These are phyloP conservation scores for Rhagophthalmus giganteus DNA, from an alignment of 2,888 invertebrate genomes.

Conservation along the genomic window DNA sequence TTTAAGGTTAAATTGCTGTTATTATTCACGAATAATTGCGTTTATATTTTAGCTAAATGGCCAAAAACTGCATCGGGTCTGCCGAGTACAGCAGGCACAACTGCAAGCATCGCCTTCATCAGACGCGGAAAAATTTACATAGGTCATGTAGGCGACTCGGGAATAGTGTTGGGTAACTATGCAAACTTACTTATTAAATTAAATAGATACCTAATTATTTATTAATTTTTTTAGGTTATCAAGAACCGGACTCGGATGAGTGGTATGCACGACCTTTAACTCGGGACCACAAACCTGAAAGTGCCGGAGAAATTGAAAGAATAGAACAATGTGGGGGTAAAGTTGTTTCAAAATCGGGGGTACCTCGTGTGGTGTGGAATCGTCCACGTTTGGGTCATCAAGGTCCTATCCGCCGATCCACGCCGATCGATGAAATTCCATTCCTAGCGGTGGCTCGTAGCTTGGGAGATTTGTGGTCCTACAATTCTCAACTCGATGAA, in stretches of 20 bases:
- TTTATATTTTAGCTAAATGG: conserved; percentile 78
- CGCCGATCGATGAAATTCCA: conserved; percentile 90
- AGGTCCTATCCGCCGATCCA: conserved; percentile 87
- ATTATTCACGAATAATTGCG: too few relatives aligned
- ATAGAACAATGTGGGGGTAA: conserved; percentile 84
- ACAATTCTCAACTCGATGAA: conserved; percentile 85
- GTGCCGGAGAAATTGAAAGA: conserved; percentile 76
- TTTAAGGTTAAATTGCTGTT: too few relatives aligned
- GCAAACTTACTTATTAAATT: too few relatives aligned
- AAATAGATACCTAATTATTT: too few relatives aligned
- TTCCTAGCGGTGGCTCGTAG: conserved; percentile 96
- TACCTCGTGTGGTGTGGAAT: conserved; percentile 97
- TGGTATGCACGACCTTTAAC: conserved; percentile 86
- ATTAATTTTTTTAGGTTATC: conserved; percentile 52
- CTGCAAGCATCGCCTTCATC: conserved; percentile 94
- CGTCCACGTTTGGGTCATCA: conserved; percentile 81
- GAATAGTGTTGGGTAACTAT: conserved; percentile 67
- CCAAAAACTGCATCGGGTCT: conserved; percentile 93
- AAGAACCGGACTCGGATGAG: conserved; percentile 55
- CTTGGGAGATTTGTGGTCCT: conserved; percentile 97
- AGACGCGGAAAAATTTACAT: conserved; percentile 92
- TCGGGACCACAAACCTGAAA: conserved; percentile 95
- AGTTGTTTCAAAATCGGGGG: conserved; percentile 77
- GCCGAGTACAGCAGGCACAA: conserved; percentile 96
- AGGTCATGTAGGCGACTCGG: conserved; percentile 98